phyloP scores from a whole-genome alignment of 64 coral and sea anemone species.

The Montipora capricornis region DNA sequence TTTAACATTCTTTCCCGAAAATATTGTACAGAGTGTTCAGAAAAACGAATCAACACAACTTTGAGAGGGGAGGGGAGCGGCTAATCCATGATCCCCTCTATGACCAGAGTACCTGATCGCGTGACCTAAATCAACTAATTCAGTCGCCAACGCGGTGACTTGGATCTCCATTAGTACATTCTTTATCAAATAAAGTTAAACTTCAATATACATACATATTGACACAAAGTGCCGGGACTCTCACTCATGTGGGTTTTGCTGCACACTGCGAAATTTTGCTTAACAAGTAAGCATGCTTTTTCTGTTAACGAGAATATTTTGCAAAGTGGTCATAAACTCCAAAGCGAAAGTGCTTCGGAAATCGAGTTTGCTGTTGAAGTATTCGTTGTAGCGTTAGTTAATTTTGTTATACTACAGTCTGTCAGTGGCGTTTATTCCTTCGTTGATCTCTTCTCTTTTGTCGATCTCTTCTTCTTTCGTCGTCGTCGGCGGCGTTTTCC shows the following conservation, averaged over 20 bases:
- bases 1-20: conserved; percentile 75
- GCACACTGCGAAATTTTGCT: conserved; percentile 87
- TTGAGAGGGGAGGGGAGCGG: conserved; percentile 55
- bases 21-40: conserved; percentile 83
- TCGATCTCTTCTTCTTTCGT: conserved; percentile 91
- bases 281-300: conserved; percentile 91
- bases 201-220: conserved; percentile 99
- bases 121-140: conserved; percentile 74
- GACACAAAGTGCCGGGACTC: conserved; percentile 75
- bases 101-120: conserved; percentile 69
- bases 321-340: conserved; percentile 52
- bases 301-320: conserved; percentile 76
- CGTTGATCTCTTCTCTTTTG: conserved; percentile 80
- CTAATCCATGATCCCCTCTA: conserved; percentile 48
- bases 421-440: conserved; percentile 56
- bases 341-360: conserved; percentile 54
- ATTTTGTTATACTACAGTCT: conserved; percentile 80
- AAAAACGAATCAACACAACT: conserved; percentile 75
- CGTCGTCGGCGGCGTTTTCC: conserved; percentile 97
- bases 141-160: conserved; percentile 67
- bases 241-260: conserved; percentile 70
- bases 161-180: conserved; percentile 82
- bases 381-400: conserved; percentile 38
- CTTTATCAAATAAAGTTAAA: conserved; percentile 99
- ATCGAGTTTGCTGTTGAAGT: conserved; percentile 62